A percentile compares a stretch with the other conserved stretches of the same genome.
These are phyloP conservation scores for Hypotaenidia philippensis DNA, from an alignment of 2,797 vertebrate genomes.

Conservation along the genomic window DNA sequence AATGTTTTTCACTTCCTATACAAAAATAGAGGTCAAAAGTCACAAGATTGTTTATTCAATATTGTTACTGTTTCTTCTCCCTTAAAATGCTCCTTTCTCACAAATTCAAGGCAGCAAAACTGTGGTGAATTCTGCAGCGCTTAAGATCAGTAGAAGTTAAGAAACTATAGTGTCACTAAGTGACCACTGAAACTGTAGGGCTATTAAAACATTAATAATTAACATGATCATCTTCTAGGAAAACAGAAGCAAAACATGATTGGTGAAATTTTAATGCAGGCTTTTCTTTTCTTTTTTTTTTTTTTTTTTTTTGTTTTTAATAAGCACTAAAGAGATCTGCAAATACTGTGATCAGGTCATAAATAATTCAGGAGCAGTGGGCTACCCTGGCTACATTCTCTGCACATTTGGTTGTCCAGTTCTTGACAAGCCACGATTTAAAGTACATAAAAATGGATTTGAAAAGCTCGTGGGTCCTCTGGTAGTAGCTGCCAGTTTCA, in stretches of 20 bases:
- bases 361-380: neutral
- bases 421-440: neutral
- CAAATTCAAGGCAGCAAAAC: neutral
- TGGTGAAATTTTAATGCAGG: neutral
- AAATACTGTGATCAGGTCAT: neutral
- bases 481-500: neutral
- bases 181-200: neutral
- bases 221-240: neutral
- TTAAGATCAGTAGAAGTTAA: neutral
- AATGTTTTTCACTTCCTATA: neutral
- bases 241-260: neutral
- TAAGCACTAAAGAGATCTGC: neutral
- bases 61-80: neutral
- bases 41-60: neutral
- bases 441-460: conserved; percentile 16
- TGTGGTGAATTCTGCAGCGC: neutral
- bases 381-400: neutral
- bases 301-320: neutral
- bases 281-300: no score
- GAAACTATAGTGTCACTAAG: neutral
- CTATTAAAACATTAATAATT: neutral
- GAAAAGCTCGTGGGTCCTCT: conserved; percentile 8
- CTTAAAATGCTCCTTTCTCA: neutral
- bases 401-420: neutral
- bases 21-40: neutral